Evolutionary conservation across 2,113 vertebrate species (phyloP).

Genomic region (Butastur rufipennis): DNA sequence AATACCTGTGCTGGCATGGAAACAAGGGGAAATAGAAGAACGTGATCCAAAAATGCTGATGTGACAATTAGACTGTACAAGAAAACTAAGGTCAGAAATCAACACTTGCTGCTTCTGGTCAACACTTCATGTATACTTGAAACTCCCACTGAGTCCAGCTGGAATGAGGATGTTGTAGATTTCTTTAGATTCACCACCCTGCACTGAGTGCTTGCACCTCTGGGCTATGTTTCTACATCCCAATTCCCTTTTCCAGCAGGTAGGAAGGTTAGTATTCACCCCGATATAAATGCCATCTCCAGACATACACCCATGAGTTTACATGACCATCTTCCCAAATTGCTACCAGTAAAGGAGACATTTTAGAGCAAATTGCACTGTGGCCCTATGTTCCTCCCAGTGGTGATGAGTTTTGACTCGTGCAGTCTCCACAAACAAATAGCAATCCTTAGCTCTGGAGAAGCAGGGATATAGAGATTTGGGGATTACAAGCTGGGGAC

Average conservation of each 20-base stretch:
- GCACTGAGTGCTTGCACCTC: accelerated
- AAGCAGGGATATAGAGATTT: background rate
- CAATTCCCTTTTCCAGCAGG: background rate
- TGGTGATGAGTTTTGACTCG: background rate
- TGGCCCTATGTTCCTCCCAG: background rate
- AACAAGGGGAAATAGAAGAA: background rate
- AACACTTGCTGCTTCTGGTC: background rate
- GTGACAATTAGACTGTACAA: background rate
- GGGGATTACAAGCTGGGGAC: background rate
- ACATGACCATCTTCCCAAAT: background rate
- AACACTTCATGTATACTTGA: background rate
- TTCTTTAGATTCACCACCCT: background rate
- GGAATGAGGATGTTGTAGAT: background rate
- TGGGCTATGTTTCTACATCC: background rate
- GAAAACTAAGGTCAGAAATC: background rate
- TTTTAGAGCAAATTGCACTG: background rate
- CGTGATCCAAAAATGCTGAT: background rate
- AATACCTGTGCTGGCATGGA: background rate
- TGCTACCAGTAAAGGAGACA: background rate
- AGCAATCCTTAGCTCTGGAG: background rate
- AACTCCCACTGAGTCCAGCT: background rate
- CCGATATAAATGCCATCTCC: background rate
- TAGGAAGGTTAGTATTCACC: background rate
- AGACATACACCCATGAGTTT: background rate
- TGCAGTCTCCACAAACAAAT: background rate